Base-by-base conservation (phyloP, 2,888 invertebrate species). In the Leptinotarsa rubiginosa region DNA sequence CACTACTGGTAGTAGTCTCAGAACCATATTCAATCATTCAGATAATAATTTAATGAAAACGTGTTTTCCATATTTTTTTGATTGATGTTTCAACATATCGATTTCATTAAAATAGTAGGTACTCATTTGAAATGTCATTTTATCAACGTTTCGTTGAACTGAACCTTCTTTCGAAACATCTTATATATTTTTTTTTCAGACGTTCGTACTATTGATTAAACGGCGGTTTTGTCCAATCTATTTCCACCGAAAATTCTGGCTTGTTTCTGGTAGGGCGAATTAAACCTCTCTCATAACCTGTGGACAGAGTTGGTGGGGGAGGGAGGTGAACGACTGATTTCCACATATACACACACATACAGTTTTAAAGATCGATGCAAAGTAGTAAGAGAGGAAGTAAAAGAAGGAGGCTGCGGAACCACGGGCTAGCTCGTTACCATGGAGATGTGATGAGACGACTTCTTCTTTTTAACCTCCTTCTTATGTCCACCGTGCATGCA, bases 311-410 rank as follows among this genome's bases (percentile, higher is more conserved):
- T 74, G 72, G 75, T 56, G 80, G 76, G 72, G 75, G 78, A 81
- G 83, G 82, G 74, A 67, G 65, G 77, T 62, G 72, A 72, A 68
- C 75, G 74, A 72, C 75, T 81, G 85, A 82, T 83, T 82, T 83
- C 82, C 81, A 82, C 81, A 78, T 81, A 80, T 77, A 80, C 74
- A 83, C 77, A 83, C 82, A 81, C 82, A 81, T 81, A 85, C 85
- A 87, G 87, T 88, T 88, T 88, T 88, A 88, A 88, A 87, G 88
- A 88, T 88, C 88, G 87, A 88, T 88, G 88, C 87, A 88, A 88
- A 88, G 87, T 87, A 88, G 84, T 82, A 78, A 79, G 82, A 80
- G 80, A 79, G 80, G 79, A 79, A 78, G 79, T 77, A 80, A 77
- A 80, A 79, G 78, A 77, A 79, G 78, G 76, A 78, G 77, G 81